phyloP scores from a whole-genome alignment of 2,113 vertebrate species.

The Trichechus manatus region DNA sequence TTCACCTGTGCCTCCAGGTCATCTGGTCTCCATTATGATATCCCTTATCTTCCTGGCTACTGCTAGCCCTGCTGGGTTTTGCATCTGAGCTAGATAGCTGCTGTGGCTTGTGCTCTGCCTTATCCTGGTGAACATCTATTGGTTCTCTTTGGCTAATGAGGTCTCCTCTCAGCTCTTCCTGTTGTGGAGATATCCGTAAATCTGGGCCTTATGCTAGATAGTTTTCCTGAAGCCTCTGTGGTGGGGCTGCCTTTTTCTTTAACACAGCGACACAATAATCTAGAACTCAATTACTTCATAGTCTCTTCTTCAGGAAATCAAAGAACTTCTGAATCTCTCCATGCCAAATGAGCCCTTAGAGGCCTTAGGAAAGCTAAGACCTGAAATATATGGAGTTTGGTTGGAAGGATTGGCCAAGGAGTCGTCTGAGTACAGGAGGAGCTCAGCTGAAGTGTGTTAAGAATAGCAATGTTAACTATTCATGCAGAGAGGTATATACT shows the following conservation, averaged over 20 bases:
- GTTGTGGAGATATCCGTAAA: fast-evolving
- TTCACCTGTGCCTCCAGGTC: not conserved
- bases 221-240: not conserved
- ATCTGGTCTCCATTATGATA: not conserved
- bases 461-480: not conserved
- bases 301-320: not conserved
- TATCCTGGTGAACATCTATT: too few species aligned
- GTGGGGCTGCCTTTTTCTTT: not conserved
- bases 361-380: not conserved
- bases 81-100: fast-evolving
- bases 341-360: not conserved
- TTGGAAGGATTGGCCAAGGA: not conserved
- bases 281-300: not conserved
- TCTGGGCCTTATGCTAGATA: not conserved
- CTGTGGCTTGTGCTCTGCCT: not conserved
- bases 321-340: not conserved
- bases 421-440: not conserved
- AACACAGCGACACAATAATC: too few species aligned
- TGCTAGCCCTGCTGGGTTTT: not conserved
- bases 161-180: not conserved
- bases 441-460: not conserved
- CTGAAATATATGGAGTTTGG: not conserved
- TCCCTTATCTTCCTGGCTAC: not conserved
- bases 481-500: fast-evolving
- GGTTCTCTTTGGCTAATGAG: not conserved